Conservation (phyloP, 2,888 invertebrate genomes). For the Sphaerophoria taeniata region DNA sequence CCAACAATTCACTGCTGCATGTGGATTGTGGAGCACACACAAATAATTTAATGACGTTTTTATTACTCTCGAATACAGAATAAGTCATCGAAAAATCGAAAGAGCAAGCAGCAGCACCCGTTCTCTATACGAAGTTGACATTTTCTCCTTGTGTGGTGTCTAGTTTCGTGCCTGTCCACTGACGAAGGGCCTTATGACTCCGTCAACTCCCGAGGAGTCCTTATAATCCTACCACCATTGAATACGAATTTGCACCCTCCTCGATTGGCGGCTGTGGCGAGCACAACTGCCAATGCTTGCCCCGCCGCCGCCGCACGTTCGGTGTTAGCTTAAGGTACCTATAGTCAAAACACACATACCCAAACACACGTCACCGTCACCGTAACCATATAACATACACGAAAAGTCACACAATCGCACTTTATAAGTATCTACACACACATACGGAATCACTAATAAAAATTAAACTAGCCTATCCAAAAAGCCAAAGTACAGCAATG, state of each 20-base stretch:
- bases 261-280: conserved; percentile 42
- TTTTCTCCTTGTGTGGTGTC: conserved; percentile 15
- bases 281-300: conserved; percentile 53
- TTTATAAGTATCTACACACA: conserved; percentile 38
- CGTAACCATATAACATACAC: neutral
- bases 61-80: conserved; percentile 73
- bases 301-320: conserved; percentile 27
- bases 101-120: conserved; percentile 41
- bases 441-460: conserved; percentile 78
- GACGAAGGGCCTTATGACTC: conserved; percentile 17
- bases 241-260: conserved; percentile 64
- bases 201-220: conserved; percentile 60
- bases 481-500: conserved; percentile 83
- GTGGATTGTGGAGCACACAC: conserved; percentile 63
- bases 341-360: conserved; percentile 22
- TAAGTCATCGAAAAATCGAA: conserved; percentile 71
- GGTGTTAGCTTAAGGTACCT: conserved; percentile 32
- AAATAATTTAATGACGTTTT: conserved; percentile 74
- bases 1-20: conserved; percentile 66
- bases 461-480: conserved; percentile 77
- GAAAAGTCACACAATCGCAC: conserved; percentile 26
- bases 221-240: conserved; percentile 60
- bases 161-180: conserved; percentile 44
- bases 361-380: conserved; percentile 1
- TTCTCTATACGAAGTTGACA: conserved; percentile 8